Evolutionary conservation across 92 coral and sea anemone species (phyloP).

Genomic region (Porites rus): DNA sequence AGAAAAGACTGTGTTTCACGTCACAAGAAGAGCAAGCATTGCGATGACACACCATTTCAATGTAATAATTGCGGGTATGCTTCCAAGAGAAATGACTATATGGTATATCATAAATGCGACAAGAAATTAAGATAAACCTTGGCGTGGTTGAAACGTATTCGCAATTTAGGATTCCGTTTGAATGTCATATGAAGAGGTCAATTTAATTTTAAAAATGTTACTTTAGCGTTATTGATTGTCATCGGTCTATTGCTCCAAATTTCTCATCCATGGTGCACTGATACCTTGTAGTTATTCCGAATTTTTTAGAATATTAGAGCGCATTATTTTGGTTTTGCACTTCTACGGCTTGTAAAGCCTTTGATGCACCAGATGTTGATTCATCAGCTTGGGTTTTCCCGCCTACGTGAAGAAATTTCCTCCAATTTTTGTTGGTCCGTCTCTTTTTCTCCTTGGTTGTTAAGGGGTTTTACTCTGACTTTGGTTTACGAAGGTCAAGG

Average conservation of each 20-base stretch:
- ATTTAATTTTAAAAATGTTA: background rate
- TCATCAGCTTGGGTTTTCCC: too few relatives aligned
- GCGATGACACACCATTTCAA: conserved; percentile 19
- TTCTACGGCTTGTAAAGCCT: too few relatives aligned
- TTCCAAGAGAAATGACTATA: conserved; percentile 6
- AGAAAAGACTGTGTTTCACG: background rate
- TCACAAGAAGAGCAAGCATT: conserved; percentile 3
- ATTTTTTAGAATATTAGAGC: too few relatives aligned
- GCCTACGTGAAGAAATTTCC: too few relatives aligned
- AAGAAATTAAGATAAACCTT: background rate
- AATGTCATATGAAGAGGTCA: background rate
- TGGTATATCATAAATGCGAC: background rate
- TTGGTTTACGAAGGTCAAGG: too few relatives aligned
- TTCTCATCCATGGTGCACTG: background rate
- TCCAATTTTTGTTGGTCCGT: too few relatives aligned
- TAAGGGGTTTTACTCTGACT: too few relatives aligned
- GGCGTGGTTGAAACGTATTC: background rate
- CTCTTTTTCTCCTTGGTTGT: too few relatives aligned
- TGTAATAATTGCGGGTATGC: conserved; percentile 22
- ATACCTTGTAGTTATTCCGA: too few relatives aligned
- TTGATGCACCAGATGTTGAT: too few relatives aligned
- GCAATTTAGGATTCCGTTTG: background rate
- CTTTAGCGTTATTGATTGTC: background rate
- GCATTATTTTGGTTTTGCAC: too few relatives aligned
- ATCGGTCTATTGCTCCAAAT: too few relatives aligned